phyloP scores from a whole-genome alignment of 2,888 invertebrate genomes.

The Tenthredo amoena region DNA sequence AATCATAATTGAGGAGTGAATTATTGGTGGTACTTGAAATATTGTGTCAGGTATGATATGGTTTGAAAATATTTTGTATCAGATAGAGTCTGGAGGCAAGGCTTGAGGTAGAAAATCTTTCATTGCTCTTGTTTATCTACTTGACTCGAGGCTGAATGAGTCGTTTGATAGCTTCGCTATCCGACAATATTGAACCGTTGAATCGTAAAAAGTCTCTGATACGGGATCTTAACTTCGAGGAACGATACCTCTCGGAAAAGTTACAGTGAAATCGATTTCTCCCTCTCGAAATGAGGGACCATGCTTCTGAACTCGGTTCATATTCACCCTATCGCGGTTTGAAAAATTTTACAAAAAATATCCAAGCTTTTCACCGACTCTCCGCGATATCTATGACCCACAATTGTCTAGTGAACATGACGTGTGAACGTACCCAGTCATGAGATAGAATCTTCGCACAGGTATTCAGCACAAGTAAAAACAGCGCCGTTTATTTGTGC shows the following conservation, averaged over 20 bases:
- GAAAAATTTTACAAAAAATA: background rate
- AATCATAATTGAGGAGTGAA: background rate
- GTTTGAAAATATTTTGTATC: background rate
- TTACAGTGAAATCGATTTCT: conserved; percentile 18
- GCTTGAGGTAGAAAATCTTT: conserved; percentile 15
- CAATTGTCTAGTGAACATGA: background rate
- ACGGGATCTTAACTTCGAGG: conserved; percentile 10
- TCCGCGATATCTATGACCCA: background rate
- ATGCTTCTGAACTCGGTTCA: background rate
- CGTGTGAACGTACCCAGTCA: background rate
- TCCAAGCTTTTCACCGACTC: background rate
- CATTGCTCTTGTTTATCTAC: conserved; percentile 32
- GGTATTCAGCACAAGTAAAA: background rate
- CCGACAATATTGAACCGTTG: conserved; percentile 40
- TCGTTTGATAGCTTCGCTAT: conserved; percentile 19
- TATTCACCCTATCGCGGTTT: background rate
- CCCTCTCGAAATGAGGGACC: background rate
- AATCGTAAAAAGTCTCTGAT: conserved; percentile 39
- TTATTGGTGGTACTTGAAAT: background rate
- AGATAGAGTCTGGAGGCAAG: background rate
- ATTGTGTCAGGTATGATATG: background rate
- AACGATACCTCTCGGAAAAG: conserved; percentile 30
- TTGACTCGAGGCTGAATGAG: conserved; percentile 11
- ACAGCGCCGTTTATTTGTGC: background rate
- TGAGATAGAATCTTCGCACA: background rate